Conservation (phyloP, 2,888 invertebrate genomes). For the Agrochola circellaris region DNA sequence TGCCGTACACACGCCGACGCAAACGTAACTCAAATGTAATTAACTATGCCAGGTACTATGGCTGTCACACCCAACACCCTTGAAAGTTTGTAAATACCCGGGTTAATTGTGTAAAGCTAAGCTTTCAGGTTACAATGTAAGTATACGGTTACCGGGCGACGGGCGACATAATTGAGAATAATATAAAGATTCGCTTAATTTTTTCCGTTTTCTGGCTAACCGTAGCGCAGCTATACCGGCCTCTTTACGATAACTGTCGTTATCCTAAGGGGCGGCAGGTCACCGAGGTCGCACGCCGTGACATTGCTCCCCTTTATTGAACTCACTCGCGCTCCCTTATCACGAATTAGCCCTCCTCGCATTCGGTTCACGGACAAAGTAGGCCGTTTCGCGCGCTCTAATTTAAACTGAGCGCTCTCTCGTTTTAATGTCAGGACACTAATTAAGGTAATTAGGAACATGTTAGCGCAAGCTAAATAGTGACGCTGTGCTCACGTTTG, state of each 20-base stretch:
- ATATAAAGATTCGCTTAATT: constrained; percentile 64
- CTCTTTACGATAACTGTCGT: constrained; percentile 79
- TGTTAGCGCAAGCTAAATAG: constrained; percentile 79
- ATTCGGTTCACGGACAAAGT: constrained; percentile 86
- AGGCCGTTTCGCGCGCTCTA: constrained; percentile 84
- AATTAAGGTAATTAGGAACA: constrained; percentile 88
- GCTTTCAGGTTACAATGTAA: constrained; percentile 41
- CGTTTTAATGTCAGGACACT: constrained; percentile 84
- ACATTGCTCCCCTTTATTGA: constrained; percentile 85
- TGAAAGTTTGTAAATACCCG: constrained; percentile 66
- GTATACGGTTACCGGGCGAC: constrained; percentile 24
- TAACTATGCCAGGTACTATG: constrained; percentile 65
- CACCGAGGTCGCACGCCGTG: constrained; percentile 77
- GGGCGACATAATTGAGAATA: constrained; percentile 53
- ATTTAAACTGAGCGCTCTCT: constrained; percentile 85
- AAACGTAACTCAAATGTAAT: constrained; percentile 67
- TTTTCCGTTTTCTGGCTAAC: constrained; percentile 59
- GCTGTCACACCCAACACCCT: constrained; percentile 64
- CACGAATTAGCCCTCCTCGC: constrained; percentile 85
- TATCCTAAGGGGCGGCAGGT: constrained; percentile 76
- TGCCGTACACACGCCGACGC: constrained; percentile 57
- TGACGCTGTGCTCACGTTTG: constrained; percentile 68
- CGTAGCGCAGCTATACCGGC: constrained; percentile 63
- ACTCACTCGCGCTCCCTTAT: constrained; percentile 85
- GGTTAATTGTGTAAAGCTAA: constrained; percentile 54